Conservation (phyloP, 2,797 vertebrate species). For the Ptychadena robeensis region DNA sequence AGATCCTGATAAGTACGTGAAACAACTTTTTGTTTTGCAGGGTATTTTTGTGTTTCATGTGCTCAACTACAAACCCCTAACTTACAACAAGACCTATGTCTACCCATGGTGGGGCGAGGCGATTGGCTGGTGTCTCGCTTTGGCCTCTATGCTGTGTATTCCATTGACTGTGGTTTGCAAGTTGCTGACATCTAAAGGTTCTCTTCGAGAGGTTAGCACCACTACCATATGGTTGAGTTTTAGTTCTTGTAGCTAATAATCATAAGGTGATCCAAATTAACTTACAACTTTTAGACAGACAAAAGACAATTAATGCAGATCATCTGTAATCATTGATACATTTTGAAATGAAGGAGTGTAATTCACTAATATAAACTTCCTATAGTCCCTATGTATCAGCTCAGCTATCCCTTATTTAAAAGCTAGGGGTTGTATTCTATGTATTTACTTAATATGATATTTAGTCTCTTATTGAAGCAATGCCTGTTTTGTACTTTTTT, state of each 20-base stretch:
- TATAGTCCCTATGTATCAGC: no score
- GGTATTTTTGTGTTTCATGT: slow-evolving; percentile 91
- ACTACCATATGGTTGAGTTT: background rate
- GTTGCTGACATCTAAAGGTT: slow-evolving; percentile 83
- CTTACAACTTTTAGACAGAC: no score
- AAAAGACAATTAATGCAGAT: no score
- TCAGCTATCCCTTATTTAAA: no score
- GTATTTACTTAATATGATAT: no score
- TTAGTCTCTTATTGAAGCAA: no score
- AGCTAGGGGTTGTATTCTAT: no score
- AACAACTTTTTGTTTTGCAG: slow-evolving; percentile 63
- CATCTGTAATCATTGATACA: no score
- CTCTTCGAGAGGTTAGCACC: slow-evolving; percentile 81
- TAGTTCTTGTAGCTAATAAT: background rate
- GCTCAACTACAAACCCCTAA: slow-evolving; percentile 89
- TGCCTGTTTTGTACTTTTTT: no score
- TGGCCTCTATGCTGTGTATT: slow-evolving; percentile 93
- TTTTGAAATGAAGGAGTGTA: no score
- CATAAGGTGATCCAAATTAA: background rate
- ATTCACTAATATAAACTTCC: no score
- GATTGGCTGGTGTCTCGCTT: slow-evolving; percentile 87
- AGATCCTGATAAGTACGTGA: background rate
- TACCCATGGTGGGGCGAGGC: slow-evolving; percentile 94
- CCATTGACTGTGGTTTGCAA: slow-evolving; percentile 85
- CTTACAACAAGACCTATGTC: slow-evolving; percentile 89